phyloP scores from a whole-genome alignment of 2,888 invertebrate species.

The Eristalis pertinax region DNA sequence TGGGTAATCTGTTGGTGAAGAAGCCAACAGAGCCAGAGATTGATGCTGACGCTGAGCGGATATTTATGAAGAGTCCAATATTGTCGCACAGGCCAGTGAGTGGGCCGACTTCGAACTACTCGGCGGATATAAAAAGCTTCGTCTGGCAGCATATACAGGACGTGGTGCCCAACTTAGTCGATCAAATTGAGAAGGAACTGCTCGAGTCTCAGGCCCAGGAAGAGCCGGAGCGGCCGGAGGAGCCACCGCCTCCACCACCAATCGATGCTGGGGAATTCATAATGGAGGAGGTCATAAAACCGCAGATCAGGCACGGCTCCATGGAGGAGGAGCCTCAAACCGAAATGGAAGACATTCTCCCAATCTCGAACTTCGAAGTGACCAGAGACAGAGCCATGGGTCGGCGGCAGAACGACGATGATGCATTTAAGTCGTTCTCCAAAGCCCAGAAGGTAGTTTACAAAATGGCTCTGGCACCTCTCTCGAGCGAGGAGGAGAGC shows the following conservation, averaged over 20 bases:
- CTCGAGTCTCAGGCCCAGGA: slow-evolving; percentile 73
- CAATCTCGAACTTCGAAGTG: slow-evolving; percentile 76
- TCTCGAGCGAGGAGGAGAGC: neutral
- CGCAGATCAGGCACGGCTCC: slow-evolving; percentile 76
- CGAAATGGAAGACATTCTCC: slow-evolving; percentile 75
- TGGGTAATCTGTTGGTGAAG: slow-evolving; percentile 76
- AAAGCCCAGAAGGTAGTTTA: slow-evolving; percentile 74
- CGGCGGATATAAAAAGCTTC: slow-evolving; percentile 79
- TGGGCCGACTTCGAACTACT: slow-evolving; percentile 36
- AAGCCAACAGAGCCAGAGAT: slow-evolving; percentile 75
- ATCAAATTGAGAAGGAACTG: slow-evolving; percentile 80
- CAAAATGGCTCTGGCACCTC: slow-evolving; percentile 75
- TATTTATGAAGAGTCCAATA: slow-evolving; percentile 81
- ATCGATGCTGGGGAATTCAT: slow-evolving; percentile 75
- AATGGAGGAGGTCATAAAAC: slow-evolving; percentile 79
- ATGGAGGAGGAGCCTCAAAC: slow-evolving; percentile 76
- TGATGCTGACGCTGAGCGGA: slow-evolving; percentile 78
- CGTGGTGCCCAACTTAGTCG: slow-evolving; percentile 80
- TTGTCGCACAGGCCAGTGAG: slow-evolving; percentile 65
- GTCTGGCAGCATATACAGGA: slow-evolving; percentile 81
- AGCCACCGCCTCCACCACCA: neutral
- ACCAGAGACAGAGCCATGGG: slow-evolving; percentile 74
- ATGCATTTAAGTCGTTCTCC: slow-evolving; percentile 70
- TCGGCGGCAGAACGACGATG: slow-evolving; percentile 73
- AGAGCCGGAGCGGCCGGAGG: neutral